Base-by-base conservation (phyloP, 2,113 vertebrate species). In the Halcyon senegalensis region DNA sequence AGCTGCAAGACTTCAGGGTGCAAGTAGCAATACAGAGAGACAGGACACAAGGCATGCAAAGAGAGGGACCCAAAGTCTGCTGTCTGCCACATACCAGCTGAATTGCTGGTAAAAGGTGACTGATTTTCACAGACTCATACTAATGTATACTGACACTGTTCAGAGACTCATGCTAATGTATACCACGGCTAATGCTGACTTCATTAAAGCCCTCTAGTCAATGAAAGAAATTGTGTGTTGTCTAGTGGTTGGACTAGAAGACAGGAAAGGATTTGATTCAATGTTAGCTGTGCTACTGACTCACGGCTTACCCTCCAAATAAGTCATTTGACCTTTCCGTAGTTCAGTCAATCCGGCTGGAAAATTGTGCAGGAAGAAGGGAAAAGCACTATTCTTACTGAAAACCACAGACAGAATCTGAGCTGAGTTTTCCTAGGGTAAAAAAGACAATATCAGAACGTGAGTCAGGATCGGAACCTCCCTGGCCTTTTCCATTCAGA, bases 311-410 rank as follows among this genome's bases (percentile, higher is more conserved):
- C 87, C 50, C 87, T 95, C 88, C 94, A 94, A 97, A 59, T 95
- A 89, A 98, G 97, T 93, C 75, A 91, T 94, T 66, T 97, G 97
- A 97, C 97, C 93, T 97, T 98, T 98, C 41, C 2, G 50, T 89
- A 94, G 90, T 92, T 96, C 94, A 83, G 94, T 96, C 84, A 94
- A 96, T 89, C 81, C 86, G 89, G 83, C 94, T 94, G 95, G 92
- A 96, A 97, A 97, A 88, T 66, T 80, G 41, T 89, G 89, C 75
- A 23, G 94, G 84, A 93, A 91, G 92, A 95, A 83, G 87, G 89
- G 72, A 90, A 96, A 97, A 95, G 66, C 79, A 88, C 70, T 85
- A 64, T 79, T 96, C 87, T 94, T 82, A 84, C 78, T 83, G 63
- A 79, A 96, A 97, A 95, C 94, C 94, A 94, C 91, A 96, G 93